phyloP scores from a whole-genome alignment of 64 coral and sea anemone species.

The Pocillopora damicornis region DNA sequence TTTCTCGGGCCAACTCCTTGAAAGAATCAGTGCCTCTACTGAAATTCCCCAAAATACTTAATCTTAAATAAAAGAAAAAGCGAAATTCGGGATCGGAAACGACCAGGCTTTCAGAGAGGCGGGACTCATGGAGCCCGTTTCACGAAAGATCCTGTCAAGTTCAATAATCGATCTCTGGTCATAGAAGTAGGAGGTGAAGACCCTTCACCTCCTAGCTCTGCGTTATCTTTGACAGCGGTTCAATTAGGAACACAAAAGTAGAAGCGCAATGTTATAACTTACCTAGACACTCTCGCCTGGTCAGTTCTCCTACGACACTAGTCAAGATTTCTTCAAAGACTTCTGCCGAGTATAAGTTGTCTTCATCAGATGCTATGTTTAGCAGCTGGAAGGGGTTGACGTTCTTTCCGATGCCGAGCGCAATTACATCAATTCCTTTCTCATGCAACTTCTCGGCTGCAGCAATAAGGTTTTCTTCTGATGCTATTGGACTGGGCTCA shows the following conservation, averaged over 20 bases:
- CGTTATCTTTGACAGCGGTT: too few relatives aligned
- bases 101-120: too few relatives aligned
- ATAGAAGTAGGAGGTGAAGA: too few relatives aligned
- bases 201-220: too few relatives aligned
- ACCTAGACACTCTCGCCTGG: constrained; percentile 51
- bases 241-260: not conserved
- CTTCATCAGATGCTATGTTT: constrained; percentile 20
- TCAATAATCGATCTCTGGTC: too few relatives aligned
- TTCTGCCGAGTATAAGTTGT: constrained; percentile 30
- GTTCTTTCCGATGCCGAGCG: constrained; percentile 51
- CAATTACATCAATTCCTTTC: constrained; percentile 25
- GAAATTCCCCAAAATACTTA: too few relatives aligned
- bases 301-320: constrained; percentile 27
- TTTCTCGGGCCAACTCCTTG: too few relatives aligned
- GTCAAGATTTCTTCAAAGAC: constrained; percentile 41
- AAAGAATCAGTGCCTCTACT: too few relatives aligned
- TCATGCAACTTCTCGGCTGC: constrained; percentile 32
- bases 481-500: not conserved
- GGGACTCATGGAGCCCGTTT: too few relatives aligned
- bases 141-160: too few relatives aligned
- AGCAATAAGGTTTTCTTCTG: not conserved
- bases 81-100: too few relatives aligned
- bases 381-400: constrained; percentile 39
- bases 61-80: too few relatives aligned
- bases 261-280: not conserved